These are phyloP conservation scores for Pluvianellus socialis DNA, from an alignment of 2,113 vertebrate genomes.

Conservation along the genomic window DNA sequence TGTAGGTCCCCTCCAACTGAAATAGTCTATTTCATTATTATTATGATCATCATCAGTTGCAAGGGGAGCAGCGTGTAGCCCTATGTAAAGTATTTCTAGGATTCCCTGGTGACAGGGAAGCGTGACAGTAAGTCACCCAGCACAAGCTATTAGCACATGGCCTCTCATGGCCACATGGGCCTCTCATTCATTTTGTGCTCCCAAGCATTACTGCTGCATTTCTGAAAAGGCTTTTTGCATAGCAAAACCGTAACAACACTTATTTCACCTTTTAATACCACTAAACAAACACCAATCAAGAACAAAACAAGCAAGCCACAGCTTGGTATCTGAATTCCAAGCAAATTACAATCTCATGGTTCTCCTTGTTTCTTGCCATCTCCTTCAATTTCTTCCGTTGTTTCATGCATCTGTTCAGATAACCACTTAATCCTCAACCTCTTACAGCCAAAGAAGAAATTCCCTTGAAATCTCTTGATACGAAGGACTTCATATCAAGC, in stretches of 20 bases:
- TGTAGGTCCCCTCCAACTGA: background rate
- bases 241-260: background rate
- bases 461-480: background rate
- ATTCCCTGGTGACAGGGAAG: background rate
- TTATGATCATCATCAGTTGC: background rate
- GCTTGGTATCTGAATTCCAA: background rate
- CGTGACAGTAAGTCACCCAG: background rate
- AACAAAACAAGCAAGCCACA: background rate
- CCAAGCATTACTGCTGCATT: background rate
- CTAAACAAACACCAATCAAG: background rate
- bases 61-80: background rate
- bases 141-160: background rate
- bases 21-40: background rate
- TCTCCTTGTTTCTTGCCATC: background rate
- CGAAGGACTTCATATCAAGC: background rate
- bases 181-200: background rate
- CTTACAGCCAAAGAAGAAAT: background rate
- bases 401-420: background rate
- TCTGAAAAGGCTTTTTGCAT: background rate
- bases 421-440: background rate
- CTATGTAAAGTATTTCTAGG: background rate
- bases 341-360: background rate
- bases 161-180: background rate
- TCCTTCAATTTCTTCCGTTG: background rate
- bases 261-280: background rate